These are phyloP conservation scores for Ennomos quercinarius DNA, from an alignment of 2,888 invertebrate genomes.

Conservation along the genomic window DNA sequence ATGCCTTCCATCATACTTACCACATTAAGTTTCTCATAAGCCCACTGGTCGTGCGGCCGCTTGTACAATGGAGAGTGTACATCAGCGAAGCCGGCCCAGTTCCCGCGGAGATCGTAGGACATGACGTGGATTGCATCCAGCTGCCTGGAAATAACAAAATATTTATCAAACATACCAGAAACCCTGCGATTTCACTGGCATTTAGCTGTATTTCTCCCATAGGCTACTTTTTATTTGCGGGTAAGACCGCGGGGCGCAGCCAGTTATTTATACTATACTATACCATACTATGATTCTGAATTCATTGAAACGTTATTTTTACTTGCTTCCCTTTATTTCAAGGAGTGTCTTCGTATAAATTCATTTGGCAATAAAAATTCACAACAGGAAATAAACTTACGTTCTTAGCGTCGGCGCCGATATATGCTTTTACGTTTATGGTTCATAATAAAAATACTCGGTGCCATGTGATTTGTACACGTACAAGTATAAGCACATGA, in stretches of 20 bases:
- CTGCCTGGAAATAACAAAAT: conserved; percentile 75
- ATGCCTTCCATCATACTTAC: conserved; percentile 79
- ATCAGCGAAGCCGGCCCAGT: conserved; percentile 97
- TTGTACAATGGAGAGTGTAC: conserved; percentile 94
- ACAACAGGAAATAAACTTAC: conserved; percentile 41
- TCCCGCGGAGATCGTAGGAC: conserved; percentile 94
- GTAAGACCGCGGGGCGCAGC: no score
- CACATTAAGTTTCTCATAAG: conserved; percentile 95
- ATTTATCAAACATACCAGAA: background rate
- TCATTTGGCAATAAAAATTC: conserved; percentile 41
- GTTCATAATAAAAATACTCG: conserved; percentile 42
- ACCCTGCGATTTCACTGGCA: no score
- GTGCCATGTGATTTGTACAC: conserved; percentile 37
- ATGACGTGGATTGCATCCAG: conserved; percentile 94
- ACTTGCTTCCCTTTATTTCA: conserved; percentile 32
- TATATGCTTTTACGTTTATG: conserved; percentile 40
- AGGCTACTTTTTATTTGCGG: no score
- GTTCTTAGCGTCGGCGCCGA: conserved; percentile 37
- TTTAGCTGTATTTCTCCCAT: no score
- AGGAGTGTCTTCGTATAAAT: conserved; percentile 34
- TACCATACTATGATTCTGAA: no score
- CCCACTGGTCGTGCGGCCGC: conserved; percentile 94
- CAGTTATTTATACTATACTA: no score
- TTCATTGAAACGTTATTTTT: no score
- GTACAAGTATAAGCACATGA: conserved; percentile 32